Conservation (phyloP, 2,888 invertebrate genomes). For the Tipula vernalis region DNA sequence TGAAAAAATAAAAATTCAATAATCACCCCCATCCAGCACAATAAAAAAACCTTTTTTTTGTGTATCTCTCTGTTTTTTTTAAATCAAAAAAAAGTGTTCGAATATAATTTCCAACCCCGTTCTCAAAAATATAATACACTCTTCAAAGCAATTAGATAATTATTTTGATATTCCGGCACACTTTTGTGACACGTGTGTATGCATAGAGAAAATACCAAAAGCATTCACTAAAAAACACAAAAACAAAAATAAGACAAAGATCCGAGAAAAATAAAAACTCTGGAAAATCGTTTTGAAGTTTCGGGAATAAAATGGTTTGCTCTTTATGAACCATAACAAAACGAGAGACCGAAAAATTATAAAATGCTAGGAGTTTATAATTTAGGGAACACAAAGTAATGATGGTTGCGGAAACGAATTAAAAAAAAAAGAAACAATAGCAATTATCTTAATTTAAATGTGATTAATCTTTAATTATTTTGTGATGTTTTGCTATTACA, state of each 20-base stretch:
- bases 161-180: neutral
- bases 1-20: neutral
- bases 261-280: neutral
- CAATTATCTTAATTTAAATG: neutral
- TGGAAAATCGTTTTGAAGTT: neutral
- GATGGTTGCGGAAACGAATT: neutral
- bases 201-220: neutral
- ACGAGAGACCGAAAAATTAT: neutral
- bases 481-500: neutral
- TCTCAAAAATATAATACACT: neutral
- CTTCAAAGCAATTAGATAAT: slow-evolving; percentile 4
- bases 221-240: too few species aligned
- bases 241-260: neutral
- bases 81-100: neutral
- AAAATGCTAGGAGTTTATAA: neutral
- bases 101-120: neutral
- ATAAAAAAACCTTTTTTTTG: neutral
- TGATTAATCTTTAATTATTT: neutral
- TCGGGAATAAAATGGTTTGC: neutral
- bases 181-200: neutral
- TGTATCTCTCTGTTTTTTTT: neutral
- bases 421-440: neutral
- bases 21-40: neutral
- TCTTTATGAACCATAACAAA: neutral
- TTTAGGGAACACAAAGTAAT: neutral